phyloP scores from a whole-genome alignment of 2,888 invertebrate species.

The Dynastes tityus region DNA sequence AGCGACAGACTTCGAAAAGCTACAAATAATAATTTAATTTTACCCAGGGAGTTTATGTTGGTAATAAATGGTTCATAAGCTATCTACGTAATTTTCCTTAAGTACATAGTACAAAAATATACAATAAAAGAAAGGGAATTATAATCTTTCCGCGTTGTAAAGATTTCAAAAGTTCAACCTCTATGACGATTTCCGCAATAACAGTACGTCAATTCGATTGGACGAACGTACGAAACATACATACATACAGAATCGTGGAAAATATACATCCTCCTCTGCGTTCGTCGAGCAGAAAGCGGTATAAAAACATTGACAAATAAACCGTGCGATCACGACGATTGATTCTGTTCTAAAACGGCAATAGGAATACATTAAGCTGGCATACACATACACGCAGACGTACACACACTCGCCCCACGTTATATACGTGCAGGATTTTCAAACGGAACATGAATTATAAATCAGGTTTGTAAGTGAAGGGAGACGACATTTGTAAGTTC shows the following conservation, averaged over 20 bases:
- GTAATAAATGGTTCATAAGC: too few species aligned
- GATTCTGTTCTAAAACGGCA: conserved; percentile 23
- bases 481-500: conserved; percentile 11
- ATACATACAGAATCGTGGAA: conserved; percentile 2
- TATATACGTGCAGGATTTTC: conserved; percentile 24
- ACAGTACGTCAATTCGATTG: background rate
- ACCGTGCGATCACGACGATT: conserved; percentile 25
- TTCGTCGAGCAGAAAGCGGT: conserved; percentile 17
- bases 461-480: conserved; percentile 18
- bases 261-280: background rate
- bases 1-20: too few species aligned
- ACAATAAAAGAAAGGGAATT: too few species aligned
- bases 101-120: too few species aligned
- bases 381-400: too few species aligned
- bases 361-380: conserved; percentile 25
- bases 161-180: background rate
- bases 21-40: too few species aligned
- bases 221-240: too few species aligned
- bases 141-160: too few species aligned
- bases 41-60: too few species aligned
- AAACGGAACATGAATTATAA: conserved; percentile 36
- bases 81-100: too few species aligned
- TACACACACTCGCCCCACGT: background rate
- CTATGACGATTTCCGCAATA: background rate
- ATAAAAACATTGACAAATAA: conserved; percentile 31